Evolutionary conservation across 30 jellyfish, hydroid and myxozoan genomes (phyloP).

Genomic region (Catostylus mosaicus): DNA sequence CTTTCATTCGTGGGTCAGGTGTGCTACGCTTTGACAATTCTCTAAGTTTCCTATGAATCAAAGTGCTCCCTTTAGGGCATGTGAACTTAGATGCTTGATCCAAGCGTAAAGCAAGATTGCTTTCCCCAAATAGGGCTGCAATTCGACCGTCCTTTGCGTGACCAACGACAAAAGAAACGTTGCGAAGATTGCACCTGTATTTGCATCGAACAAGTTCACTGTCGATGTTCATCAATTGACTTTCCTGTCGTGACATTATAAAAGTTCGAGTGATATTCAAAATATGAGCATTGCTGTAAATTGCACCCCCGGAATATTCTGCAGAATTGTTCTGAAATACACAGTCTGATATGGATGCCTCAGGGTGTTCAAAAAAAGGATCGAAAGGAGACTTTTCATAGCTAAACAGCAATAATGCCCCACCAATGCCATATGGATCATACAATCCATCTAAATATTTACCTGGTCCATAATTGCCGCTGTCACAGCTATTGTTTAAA

Average conservation of each 20-base stretch:
- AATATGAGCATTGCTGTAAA: neutral
- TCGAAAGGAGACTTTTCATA: neutral
- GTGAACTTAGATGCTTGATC: slow-evolving; percentile 8
- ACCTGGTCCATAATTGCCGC: neutral
- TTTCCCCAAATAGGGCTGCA: slow-evolving; percentile 24
- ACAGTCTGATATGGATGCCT: neutral
- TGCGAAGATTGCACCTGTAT: slow-evolving; percentile 1
- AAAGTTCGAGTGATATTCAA: neutral
- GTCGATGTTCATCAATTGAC: neutral
- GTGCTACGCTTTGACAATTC: too few relatives aligned
- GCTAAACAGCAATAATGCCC: neutral
- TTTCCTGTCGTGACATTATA: neutral
- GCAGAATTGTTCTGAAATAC: slow-evolving; percentile 18
- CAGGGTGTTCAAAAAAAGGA: neutral
- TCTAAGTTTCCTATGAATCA: neutral
- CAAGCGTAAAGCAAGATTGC: neutral
- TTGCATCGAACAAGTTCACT: slow-evolving; percentile 8
- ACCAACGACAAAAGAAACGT: slow-evolving; percentile 8
- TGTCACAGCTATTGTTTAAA: neutral
- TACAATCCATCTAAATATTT: neutral
- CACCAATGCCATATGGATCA: slow-evolving; percentile 18
- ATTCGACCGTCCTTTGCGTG: neutral
- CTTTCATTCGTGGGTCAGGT: neutral
- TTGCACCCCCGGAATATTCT: slow-evolving; percentile 26
- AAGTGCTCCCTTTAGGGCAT: slow-evolving; percentile 13